Conservation (phyloP, 2,797 vertebrate species). For the Tachyglossus aculeatus region DNA sequence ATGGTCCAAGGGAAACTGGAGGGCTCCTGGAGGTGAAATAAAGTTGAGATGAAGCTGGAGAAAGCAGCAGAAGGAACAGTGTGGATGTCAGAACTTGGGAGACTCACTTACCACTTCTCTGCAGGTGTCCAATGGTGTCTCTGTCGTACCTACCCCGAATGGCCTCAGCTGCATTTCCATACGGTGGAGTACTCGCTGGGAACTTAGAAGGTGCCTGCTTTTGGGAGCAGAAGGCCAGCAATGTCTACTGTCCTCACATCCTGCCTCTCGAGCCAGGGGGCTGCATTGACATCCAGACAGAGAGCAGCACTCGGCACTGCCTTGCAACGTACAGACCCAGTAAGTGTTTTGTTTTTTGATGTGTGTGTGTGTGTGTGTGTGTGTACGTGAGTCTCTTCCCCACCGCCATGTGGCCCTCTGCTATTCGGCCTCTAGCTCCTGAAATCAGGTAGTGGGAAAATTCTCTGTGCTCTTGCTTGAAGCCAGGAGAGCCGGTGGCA, state of each 20-base stretch:
- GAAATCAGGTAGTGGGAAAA: too few relatives aligned
- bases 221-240: conserved; percentile 85
- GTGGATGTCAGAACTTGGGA: not conserved
- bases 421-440: too few relatives aligned
- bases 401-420: too few relatives aligned
- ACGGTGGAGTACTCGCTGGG: conserved; percentile 88
- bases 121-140: conserved; percentile 89
- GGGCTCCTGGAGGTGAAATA: too few relatives aligned
- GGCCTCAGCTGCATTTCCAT: conserved; percentile 84
- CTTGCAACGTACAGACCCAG: conserved; percentile 92
- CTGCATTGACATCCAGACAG: conserved; percentile 90
- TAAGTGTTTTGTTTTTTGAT: too few relatives aligned
- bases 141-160: conserved; percentile 88
- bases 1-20: too few relatives aligned
- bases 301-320: conserved; percentile 89
- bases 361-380: too few relatives aligned
- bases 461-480: not conserved
- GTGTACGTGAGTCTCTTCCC: too few relatives aligned
- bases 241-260: conserved; percentile 82
- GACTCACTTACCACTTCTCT: not conserved
- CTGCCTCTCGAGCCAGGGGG: conserved; percentile 86
- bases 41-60: not conserved
- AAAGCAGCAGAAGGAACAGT: not conserved
- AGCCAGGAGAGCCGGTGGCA: not conserved
- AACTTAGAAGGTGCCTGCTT: conserved; percentile 91